A percentile compares a stretch with the other conserved stretches of the same genome.
Conservation (phyloP, 2,888 invertebrate genomes). For the Cyclophora albipunctata region DNA sequence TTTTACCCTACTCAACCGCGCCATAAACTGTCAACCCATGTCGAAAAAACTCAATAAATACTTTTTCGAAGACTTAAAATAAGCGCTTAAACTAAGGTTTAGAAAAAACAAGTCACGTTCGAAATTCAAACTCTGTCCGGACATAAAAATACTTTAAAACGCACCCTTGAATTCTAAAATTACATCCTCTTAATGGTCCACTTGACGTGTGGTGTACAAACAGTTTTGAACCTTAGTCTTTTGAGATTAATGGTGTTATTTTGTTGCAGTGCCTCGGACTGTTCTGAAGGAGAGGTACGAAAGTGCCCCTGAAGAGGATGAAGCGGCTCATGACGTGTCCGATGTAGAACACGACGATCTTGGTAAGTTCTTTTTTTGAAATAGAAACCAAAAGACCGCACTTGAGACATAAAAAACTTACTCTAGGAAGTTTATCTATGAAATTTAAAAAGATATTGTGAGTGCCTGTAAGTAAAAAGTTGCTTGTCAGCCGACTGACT, state of each 20-base stretch:
- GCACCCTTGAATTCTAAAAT: conserved; percentile 58
- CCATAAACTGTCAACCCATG: conserved; percentile 26
- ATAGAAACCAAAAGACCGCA: conserved; percentile 5
- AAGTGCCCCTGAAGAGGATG: conserved; percentile 85
- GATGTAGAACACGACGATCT: conserved; percentile 70
- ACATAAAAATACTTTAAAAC: conserved; percentile 46
- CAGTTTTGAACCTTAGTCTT: conserved; percentile 24
- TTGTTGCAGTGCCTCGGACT: conserved; percentile 83
- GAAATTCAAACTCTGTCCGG: conserved; percentile 31
- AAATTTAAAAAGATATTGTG: no score
- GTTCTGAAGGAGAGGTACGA: conserved; percentile 89
- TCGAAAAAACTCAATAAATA: conserved; percentile 26
- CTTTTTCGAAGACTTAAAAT: conserved; percentile 14
- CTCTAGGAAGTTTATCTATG: no score
- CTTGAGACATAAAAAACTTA: no score
- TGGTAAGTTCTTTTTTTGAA: conserved; percentile 56
- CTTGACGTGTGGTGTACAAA: conserved; percentile 16
- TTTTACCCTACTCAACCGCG: conserved; percentile 11
- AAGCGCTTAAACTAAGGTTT: conserved; percentile 19
- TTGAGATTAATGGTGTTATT: conserved; percentile 37
- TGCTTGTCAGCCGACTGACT: no score
- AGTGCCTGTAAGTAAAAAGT: no score
- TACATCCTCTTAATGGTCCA: conserved; percentile 44
- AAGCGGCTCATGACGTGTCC: conserved; percentile 75
- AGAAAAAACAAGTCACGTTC: conserved; percentile 39